Evolutionary conservation across 2,888 invertebrate species (phyloP).

Genomic region (Marronus borbonicus): DNA sequence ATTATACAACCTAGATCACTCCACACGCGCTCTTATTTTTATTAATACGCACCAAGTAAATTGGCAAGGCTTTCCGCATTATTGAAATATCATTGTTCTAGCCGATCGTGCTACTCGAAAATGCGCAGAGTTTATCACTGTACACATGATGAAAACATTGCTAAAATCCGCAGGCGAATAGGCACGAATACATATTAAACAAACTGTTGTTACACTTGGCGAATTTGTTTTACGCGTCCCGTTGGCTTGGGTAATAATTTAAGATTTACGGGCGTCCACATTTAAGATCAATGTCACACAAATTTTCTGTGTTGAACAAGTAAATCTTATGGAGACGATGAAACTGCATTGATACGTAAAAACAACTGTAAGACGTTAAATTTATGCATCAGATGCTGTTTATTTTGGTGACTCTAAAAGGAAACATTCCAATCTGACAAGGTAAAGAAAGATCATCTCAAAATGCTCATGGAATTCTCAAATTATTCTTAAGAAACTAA

Average conservation of each 20-base stretch:
- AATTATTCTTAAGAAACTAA: too few relatives aligned
- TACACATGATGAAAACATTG: background rate
- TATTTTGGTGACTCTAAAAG: too few relatives aligned
- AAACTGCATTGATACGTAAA: constrained; percentile 7
- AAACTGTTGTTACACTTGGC: constrained; percentile 11
- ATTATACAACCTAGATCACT: background rate
- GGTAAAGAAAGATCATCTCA: too few relatives aligned
- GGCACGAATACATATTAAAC: constrained; percentile 5
- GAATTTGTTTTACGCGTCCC: constrained; percentile 2
- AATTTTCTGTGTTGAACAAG: constrained; percentile 13
- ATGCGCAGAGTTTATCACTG: background rate
- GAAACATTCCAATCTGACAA: too few relatives aligned
- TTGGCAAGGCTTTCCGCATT: background rate
- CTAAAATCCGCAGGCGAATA: background rate
- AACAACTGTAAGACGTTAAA: constrained; percentile 16
- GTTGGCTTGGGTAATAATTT: constrained; percentile 6
- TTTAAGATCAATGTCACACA: constrained; percentile 33
- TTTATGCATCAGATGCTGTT: background rate
- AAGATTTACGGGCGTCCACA: constrained; percentile 20
- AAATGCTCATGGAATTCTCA: too few relatives aligned
- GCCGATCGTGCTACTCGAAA: background rate
- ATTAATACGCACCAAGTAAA: background rate
- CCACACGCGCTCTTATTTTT: background rate
- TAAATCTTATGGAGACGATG: constrained; percentile 8
- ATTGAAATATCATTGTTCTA: constrained; percentile 2